Evolutionary conservation across 2,888 invertebrate species (phyloP), one percentile per base, ranked within the genome.

Genomic region (Athalia circularis): DNA sequence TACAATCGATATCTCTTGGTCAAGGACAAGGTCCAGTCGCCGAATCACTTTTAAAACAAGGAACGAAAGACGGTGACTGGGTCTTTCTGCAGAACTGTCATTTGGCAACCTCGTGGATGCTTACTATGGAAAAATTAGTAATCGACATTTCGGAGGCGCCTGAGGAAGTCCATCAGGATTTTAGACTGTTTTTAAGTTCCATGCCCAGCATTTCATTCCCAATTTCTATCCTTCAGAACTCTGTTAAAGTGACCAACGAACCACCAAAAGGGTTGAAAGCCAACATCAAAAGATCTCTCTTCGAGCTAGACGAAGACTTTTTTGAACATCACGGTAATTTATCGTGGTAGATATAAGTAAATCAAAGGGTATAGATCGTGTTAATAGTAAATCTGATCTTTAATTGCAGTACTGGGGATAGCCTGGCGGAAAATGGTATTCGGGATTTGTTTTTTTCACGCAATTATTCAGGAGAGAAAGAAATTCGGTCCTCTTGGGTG

Each of bases 221-320:
- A 0, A 96, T 98, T 0, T 96, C 97, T 2, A 95, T 98, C 8
- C 92, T 98, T 3, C 98, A 98, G 89, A 97, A 97, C 89, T 95
- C 98, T 0, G 96, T 98, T 0, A 98, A 98, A 91, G 96, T 98
- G 77, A 98, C 98, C 0, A 98, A 97, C 88, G 98, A 98, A 88
- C 97, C 98, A 0, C 98, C 98, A 0, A 97, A 96, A 89, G 98
- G 98, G 0, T 91, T 98, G 3, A 94, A 96, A 84, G 96, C 98
- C 6, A 98, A 98, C 88, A 92, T 98, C 0, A 94, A 96, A 83
- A 93, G 97, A 84, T 96, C 97, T 0, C 94, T 97, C 81, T 92
- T 93, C 68, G 95, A 97, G 87, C 93, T 98, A 88, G 93, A 94
- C 50, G 93, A 93, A 68, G 94, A 94, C 75, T 96, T 95, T 89